Conservation (phyloP, 2,113 vertebrate genomes). For the Uropsilus gracilis region DNA sequence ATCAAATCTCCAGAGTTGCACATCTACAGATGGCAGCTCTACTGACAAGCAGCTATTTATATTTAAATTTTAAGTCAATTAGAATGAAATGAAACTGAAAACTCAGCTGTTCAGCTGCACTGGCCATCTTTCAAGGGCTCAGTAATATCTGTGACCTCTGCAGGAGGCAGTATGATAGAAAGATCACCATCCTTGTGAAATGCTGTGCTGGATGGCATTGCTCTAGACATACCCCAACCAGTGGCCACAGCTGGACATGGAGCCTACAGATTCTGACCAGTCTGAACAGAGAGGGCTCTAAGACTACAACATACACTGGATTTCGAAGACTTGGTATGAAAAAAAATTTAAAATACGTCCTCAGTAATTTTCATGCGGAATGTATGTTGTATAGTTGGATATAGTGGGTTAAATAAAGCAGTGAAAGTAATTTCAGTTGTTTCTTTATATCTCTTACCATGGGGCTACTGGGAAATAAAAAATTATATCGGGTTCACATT, state of each 20-base stretch:
- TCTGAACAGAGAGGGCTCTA: neutral
- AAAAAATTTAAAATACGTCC: neutral
- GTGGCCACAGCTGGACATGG: too few relatives aligned
- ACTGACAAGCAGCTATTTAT: neutral
- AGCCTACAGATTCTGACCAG: neutral
- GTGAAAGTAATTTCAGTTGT: neutral
- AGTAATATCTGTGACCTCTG: fast-evolving
- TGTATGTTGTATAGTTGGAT: neutral
- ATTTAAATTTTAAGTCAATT: neutral
- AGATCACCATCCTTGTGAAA: neutral
- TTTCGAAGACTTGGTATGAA: neutral
- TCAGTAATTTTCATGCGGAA: neutral
- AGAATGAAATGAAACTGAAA: neutral
- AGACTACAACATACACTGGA: neutral
- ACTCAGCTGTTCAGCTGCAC: neutral
- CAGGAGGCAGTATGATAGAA: neutral
- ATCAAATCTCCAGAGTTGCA: neutral
- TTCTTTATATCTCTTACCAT: constrained; percentile 14
- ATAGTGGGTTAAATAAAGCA: neutral
- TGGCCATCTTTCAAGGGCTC: neutral
- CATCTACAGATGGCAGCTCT: neutral
- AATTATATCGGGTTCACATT: neutral
- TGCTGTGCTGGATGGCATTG: neutral
- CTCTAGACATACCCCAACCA: neutral
- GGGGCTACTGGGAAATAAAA: neutral